Conservation (phyloP, 2,113 vertebrate genomes). For the Sciurus niger region DNA sequence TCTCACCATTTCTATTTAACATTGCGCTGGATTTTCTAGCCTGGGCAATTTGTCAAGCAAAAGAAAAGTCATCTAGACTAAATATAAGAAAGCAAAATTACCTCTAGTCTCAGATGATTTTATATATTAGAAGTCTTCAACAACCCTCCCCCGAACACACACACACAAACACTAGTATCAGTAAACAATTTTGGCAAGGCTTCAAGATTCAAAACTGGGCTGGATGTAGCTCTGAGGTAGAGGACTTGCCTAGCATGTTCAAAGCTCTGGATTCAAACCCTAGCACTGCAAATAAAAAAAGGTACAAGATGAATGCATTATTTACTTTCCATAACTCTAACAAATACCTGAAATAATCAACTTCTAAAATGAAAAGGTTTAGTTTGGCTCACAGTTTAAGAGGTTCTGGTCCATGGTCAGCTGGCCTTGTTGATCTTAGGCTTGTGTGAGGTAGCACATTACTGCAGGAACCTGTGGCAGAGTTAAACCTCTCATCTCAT, state of each 20-base stretch:
- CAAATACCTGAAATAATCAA: not conserved
- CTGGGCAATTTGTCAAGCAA: not conserved
- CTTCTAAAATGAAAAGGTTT: not conserved
- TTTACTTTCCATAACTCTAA: not conserved
- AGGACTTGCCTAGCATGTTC: too few relatives aligned
- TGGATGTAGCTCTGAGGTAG: too few relatives aligned
- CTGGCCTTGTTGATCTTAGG: not conserved
- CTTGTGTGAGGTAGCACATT: not conserved
- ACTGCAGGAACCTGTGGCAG: rapidly evolving
- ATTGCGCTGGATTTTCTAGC: not conserved
- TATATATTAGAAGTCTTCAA: not conserved
- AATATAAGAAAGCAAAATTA: slow-evolving; percentile 37
- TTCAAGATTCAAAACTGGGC: not conserved
- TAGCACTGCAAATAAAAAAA: not conserved
- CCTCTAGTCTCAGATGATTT: not conserved
- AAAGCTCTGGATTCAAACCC: too few relatives aligned
- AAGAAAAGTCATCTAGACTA: not conserved
- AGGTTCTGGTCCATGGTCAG: too few relatives aligned
- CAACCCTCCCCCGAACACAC: not conserved
- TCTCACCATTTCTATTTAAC: not conserved
- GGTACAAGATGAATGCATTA: not conserved
- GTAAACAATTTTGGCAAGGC: not conserved
- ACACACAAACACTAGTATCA: not conserved
- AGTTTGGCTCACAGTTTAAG: not conserved
- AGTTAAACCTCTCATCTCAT: not conserved